Evolutionary conservation across 2,113 vertebrate species (phyloP), one percentile per base, ranked within the genome.

Genomic region (Acrocephalus kingi): DNA sequence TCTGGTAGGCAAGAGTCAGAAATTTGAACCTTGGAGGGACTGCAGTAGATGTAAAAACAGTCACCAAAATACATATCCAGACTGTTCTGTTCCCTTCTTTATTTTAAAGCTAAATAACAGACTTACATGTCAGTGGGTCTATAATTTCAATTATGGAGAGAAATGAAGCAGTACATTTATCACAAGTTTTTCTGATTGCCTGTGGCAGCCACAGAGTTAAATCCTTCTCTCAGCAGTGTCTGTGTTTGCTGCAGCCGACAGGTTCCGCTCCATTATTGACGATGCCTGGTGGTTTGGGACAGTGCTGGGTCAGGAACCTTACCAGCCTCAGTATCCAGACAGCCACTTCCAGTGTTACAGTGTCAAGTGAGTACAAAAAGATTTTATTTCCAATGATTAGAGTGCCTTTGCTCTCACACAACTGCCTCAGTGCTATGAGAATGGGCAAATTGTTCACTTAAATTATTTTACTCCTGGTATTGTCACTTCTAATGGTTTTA

Each of bases 271-370:
- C 20, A 99, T 99, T 74, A 99, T 99, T 71, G 99, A 99, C 6
- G 99, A 99, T 14, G 99, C 99, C 20, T 99, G 99, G 99, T 99
- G 99, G 99, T 99, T 99, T 97, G 99, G 99, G 95, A 99, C 98
- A n/a, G 98, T 99, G 66, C 94, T 99, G 76, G 98, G 98, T 92
- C 99, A 99, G 97, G 99, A 99, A 59, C 99, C 99, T 0, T 99
- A 99, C 83, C 99, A 99, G 78, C 84, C 96, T 2, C 98, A 99
- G 61, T 99, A 99, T 95, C 98, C 99, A 4, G 99, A 99, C 94
- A 99, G 99, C 89, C 99, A 99, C 87, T 99, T 99, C 96, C 99
- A 99, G 97, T 99, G 99, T 96, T 99, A 99, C 79, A 98, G 98
- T 98, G 99, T 99, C 94, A 99, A 98, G 99, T 99, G 97, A 96